These are phyloP conservation scores for Buathra laborator DNA, from an alignment of 2,888 invertebrate species.

Conservation along the genomic window DNA sequence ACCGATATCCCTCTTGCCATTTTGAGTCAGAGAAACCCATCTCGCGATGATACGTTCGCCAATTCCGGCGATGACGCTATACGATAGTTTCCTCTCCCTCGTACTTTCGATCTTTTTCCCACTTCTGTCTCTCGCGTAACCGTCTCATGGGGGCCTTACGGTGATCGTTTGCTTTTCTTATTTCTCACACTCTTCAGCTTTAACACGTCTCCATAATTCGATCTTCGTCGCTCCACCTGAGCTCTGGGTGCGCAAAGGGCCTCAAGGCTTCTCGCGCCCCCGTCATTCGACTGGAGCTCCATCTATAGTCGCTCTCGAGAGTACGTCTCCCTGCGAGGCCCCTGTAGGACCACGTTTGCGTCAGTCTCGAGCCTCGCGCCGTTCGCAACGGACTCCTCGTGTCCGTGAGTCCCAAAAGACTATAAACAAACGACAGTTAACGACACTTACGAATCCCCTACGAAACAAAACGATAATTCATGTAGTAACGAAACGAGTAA, in stretches of 20 bases:
- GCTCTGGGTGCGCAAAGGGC: constrained; percentile 41
- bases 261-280: constrained; percentile 46
- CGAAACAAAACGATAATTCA: constrained; percentile 20
- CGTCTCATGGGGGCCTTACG: constrained; percentile 18
- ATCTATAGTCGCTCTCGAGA: constrained; percentile 46
- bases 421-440: constrained; percentile 33
- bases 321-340: constrained; percentile 36
- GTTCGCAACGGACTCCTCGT: constrained; percentile 74
- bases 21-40: constrained; percentile 53
- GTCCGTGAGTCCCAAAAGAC: constrained; percentile 54
- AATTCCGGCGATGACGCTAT: constrained; percentile 81
- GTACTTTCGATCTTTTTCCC: constrained; percentile 2
- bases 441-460: constrained; percentile 22
- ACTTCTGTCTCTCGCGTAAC: constrained; percentile 14
- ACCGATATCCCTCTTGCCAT: constrained; percentile 42
- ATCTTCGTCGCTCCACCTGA: constrained; percentile 4
- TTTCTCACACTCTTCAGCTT: constrained; percentile 22
- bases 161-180: constrained; percentile 44
- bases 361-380: constrained; percentile 83
- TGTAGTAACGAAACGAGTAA: constrained; percentile 58
- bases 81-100: constrained; percentile 54
- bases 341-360: constrained; percentile 58
- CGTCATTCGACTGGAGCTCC: constrained; percentile 42
- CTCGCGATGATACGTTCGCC: constrained; percentile 67
- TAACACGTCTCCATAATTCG: constrained; percentile 9